phyloP scores from a whole-genome alignment of 2,113 vertebrate genomes.

The Passer domesticus region DNA sequence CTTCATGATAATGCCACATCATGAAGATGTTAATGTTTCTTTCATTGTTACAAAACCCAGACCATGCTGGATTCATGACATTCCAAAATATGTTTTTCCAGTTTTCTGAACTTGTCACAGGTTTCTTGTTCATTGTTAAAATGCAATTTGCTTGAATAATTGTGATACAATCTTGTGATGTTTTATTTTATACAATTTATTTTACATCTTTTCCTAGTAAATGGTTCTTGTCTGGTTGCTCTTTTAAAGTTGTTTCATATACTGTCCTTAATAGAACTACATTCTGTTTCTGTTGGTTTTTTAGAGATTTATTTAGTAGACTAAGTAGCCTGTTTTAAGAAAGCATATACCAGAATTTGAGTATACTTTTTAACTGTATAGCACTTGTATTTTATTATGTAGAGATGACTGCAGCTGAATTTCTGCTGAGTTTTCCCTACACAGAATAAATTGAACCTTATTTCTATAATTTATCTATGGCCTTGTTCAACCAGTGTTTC shows the following conservation, averaged over 20 bases:
- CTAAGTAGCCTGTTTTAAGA: neutral
- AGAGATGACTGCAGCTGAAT: neutral
- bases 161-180: neutral
- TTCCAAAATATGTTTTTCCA: neutral
- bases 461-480: neutral
- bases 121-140: neutral
- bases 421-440: neutral
- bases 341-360: neutral
- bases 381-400: neutral
- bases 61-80: neutral
- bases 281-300: neutral
- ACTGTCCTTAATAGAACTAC: neutral
- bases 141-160: neutral
- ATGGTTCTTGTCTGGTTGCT: neutral
- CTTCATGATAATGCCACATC: no score
- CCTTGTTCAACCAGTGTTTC: neutral
- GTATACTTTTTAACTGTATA: neutral
- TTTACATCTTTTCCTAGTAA: neutral
- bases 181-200: neutral
- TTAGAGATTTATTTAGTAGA: neutral
- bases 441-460: neutral
- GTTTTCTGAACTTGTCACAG: neutral
- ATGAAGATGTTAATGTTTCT: neutral
- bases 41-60: neutral
- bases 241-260: neutral